Percentiles rank a stretch among this genome's conserved stretches.
phyloP scores from a whole-genome alignment of 1,140 invertebrate species.

The Magallana gigas region DNA sequence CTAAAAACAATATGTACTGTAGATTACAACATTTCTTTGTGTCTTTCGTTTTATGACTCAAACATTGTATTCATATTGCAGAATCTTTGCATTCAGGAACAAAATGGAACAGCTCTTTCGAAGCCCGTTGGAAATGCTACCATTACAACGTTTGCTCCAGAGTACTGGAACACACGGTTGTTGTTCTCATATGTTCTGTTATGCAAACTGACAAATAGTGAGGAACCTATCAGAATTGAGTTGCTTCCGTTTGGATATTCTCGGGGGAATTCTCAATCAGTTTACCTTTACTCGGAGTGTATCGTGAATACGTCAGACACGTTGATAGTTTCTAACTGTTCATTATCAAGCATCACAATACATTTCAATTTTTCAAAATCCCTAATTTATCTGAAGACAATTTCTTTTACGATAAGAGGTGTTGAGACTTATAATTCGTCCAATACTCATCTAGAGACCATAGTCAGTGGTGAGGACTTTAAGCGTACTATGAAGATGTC shows the following conservation, averaged over 20 bases:
- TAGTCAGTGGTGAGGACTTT: background rate
- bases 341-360: background rate
- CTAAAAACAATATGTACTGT: background rate
- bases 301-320: background rate
- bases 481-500: background rate
- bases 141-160: background rate
- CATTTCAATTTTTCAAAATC: background rate
- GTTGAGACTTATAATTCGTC: background rate
- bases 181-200: background rate
- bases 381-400: background rate
- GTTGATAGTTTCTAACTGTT: background rate
- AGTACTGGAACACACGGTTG: background rate
- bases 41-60: background rate
- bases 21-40: background rate
- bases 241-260: background rate
- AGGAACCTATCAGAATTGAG: background rate
- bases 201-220: background rate
- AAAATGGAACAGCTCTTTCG: background rate
- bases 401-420: background rate
- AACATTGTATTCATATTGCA: background rate
- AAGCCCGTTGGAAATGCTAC: too few relatives aligned
- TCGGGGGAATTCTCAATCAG: background rate
- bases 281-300: background rate
- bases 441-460: background rate
- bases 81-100: background rate